Evolutionary conservation across 2,113 vertebrate genomes (phyloP).

Genomic region (Alethe castanea): DNA sequence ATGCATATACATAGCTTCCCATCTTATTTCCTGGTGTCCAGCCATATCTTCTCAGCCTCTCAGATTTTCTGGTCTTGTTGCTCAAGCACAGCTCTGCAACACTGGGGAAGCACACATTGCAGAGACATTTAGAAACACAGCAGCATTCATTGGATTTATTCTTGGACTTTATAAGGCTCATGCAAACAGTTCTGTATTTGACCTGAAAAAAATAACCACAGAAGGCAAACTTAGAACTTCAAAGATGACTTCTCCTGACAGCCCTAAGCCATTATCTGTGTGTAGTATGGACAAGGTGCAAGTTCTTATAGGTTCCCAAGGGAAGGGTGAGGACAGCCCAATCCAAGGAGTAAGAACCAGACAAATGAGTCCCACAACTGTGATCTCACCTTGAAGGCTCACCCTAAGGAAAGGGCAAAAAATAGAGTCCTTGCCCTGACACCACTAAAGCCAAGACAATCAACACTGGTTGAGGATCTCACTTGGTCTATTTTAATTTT

Average conservation of each 20-base stretch:
- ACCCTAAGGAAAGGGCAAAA: not conserved
- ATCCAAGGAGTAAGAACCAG: not conserved
- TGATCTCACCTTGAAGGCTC: not conserved
- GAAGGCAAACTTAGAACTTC: not conserved
- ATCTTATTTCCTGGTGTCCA: not conserved
- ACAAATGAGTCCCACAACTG: not conserved
- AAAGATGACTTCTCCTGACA: not conserved
- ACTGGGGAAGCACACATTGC: not conserved
- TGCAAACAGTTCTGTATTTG: not conserved
- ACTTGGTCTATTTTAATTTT: not conserved
- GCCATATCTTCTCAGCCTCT: not conserved
- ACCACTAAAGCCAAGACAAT: not conserved
- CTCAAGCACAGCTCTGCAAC: not conserved
- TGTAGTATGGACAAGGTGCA: not conserved
- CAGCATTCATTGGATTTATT: not conserved
- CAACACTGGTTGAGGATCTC: not conserved
- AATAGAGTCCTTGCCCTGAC: not conserved
- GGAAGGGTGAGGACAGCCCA: not conserved
- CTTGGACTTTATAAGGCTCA: not conserved
- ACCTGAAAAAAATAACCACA: not conserved
- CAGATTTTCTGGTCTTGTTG: not conserved
- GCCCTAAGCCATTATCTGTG: not conserved
- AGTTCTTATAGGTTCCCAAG: not conserved
- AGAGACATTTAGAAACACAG: not conserved
- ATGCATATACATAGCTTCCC: not conserved